phyloP scores from a whole-genome alignment of 2,888 invertebrate species.

The Frankliniella fusca region DNA sequence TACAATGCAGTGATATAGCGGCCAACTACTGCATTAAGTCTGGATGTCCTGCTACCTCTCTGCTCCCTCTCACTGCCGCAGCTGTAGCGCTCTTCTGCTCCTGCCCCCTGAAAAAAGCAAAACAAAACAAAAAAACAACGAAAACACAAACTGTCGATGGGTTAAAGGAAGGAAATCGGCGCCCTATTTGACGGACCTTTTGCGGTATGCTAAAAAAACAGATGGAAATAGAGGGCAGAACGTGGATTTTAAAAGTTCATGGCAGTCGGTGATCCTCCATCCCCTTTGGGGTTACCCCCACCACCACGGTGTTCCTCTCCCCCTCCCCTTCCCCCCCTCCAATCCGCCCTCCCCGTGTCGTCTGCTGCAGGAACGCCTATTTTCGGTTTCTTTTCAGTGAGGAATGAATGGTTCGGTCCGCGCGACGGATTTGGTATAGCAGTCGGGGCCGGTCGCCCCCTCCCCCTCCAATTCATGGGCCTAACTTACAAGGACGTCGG shows the following conservation, averaged over 20 bases:
- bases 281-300: too few species aligned
- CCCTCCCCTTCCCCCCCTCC: too few species aligned
- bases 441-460: not conserved
- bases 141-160: not conserved
- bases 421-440: slow-evolving; percentile 19
- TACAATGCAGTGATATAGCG: slow-evolving; percentile 26
- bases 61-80: not conserved
- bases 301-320: too few species aligned
- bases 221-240: not conserved
- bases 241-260: too few species aligned
- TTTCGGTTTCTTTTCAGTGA: slow-evolving; percentile 26
- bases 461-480: slow-evolving; percentile 19
- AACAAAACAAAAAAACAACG: not conserved
- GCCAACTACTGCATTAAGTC: slow-evolving; percentile 22
- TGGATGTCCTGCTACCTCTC: slow-evolving; percentile 3
- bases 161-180: not conserved
- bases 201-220: not conserved
- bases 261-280: too few species aligned
- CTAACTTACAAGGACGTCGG: slow-evolving; percentile 24
- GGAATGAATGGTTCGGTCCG: not conserved
- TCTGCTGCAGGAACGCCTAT: slow-evolving; percentile 3
- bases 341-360: too few species aligned
- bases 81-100: not conserved
- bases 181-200: too few species aligned
- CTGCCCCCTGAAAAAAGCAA: not conserved